Evolutionary conservation across 2,797 vertebrate species (phyloP).

Genomic region (Pampus argenteus): DNA sequence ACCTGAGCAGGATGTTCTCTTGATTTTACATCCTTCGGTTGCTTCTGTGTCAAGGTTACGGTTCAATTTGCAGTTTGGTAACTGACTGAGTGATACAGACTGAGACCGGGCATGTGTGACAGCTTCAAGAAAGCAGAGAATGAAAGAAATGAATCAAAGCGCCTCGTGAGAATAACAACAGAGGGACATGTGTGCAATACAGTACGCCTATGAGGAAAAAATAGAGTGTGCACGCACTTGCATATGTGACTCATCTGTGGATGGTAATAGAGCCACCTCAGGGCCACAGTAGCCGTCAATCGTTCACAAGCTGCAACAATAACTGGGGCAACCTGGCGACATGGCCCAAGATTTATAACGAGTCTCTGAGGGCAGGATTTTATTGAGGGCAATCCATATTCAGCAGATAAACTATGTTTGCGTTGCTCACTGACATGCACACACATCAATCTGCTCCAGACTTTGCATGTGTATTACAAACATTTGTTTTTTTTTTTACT

Average conservation of each 20-base stretch:
- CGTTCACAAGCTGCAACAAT: constrained; percentile 57
- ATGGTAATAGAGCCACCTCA: constrained; percentile 62
- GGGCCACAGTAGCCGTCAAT: constrained; percentile 51
- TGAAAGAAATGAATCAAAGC: constrained; percentile 61
- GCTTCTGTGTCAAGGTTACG: constrained; percentile 11
- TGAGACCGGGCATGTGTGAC: constrained; percentile 34
- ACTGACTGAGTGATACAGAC: neutral
- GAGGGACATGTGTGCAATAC: constrained; percentile 46
- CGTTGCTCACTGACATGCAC: constrained; percentile 34
- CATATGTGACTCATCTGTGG: constrained; percentile 78
- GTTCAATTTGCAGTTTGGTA: constrained; percentile 19
- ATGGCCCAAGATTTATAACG: constrained; percentile 48
- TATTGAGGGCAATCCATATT: constrained; percentile 66
- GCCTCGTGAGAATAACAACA: constrained; percentile 45
- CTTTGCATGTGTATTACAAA: neutral
- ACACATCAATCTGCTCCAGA: constrained; percentile 38
- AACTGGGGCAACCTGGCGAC: constrained; percentile 45
- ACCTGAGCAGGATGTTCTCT: constrained; percentile 13
- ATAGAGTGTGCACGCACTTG: constrained; percentile 23
- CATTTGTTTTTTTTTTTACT: constrained; percentile 19
- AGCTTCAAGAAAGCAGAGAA: constrained; percentile 34
- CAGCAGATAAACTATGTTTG: constrained; percentile 54
- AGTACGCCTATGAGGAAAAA: constrained; percentile 32
- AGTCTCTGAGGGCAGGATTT: constrained; percentile 45
- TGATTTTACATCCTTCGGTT: neutral